phyloP scores from a whole-genome alignment of 2,888 invertebrate genomes.

The Arge pagana region DNA sequence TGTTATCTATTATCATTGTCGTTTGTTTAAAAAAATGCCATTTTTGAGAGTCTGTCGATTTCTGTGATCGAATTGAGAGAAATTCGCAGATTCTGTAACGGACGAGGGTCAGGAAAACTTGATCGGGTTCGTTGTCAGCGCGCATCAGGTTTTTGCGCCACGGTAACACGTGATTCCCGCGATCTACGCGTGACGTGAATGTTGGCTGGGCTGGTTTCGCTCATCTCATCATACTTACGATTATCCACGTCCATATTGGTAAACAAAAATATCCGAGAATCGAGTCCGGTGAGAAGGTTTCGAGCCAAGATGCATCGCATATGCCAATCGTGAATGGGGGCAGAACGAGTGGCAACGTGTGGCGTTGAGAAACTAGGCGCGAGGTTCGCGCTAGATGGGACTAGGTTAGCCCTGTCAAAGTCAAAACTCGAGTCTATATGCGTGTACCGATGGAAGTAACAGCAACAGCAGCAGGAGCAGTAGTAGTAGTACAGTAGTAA shows the following conservation, averaged over 20 bases:
- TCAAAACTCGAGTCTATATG: conserved; percentile 35
- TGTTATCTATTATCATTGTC: background rate
- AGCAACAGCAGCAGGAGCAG: conserved; percentile 18
- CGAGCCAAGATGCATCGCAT: conserved; percentile 47
- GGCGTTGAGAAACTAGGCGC: conserved; percentile 35
- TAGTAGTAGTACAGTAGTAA: conserved; percentile 16
- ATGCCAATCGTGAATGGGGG: conserved; percentile 55
- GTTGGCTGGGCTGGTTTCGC: no score
- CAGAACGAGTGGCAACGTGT: conserved; percentile 47
- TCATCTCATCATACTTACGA: no score
- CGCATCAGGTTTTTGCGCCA: no score
- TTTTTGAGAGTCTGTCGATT: background rate
- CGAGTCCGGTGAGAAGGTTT: conserved; percentile 40
- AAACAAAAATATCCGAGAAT: conserved; percentile 40
- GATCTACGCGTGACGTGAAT: no score
- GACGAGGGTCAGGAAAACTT: no score
- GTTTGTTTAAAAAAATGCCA: background rate
- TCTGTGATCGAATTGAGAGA: background rate
- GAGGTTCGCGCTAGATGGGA: conserved; percentile 36
- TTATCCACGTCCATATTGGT: background rate
- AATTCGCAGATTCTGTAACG: no score
- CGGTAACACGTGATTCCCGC: no score
- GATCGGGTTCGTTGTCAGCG: no score
- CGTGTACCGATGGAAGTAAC: conserved; percentile 17
- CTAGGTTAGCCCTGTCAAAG: conserved; percentile 49